phyloP scores from a whole-genome alignment of 2,113 vertebrate genomes.

The Siniperca knerii region DNA sequence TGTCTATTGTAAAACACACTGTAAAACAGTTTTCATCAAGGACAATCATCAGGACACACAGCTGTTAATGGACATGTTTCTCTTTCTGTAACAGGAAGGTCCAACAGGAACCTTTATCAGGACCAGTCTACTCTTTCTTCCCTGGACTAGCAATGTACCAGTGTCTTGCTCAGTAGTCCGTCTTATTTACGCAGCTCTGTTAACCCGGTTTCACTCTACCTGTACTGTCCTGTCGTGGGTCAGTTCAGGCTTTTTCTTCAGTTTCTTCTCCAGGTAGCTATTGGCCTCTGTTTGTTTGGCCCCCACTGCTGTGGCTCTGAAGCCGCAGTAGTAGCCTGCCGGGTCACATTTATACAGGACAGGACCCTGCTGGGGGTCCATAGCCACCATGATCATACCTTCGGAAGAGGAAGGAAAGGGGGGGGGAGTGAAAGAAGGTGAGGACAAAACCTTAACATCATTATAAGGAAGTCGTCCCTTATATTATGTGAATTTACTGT shows the following conservation, averaged over 20 bases:
- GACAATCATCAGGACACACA: neutral
- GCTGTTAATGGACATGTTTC: neutral
- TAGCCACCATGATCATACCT: conserved; percentile 85
- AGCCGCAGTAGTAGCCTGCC: conserved; percentile 86
- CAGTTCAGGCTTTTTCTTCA: conserved; percentile 84
- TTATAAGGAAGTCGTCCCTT: neutral
- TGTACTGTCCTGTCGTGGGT: conserved; percentile 77
- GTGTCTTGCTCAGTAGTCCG: neutral
- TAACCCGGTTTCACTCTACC: conserved; percentile 57
- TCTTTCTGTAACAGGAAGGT: neutral
- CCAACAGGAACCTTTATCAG: neutral
- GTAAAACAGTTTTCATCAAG: neutral
- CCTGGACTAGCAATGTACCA: neutral
- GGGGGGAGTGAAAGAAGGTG: neutral
- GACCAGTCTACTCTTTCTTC: neutral
- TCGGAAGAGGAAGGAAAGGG: neutral
- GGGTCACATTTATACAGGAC: conserved; percentile 86
- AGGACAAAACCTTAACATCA: neutral
- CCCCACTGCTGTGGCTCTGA: conserved; percentile 82
- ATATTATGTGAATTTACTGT: neutral
- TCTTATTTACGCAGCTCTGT: neutral
- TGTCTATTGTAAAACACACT: too few species aligned
- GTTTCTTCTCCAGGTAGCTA: conserved; percentile 86
- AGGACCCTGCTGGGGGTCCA: conserved; percentile 84
- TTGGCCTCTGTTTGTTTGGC: conserved; percentile 85